Percentiles rank a stretch among this genome's conserved stretches.
Conservation (phyloP, 2,888 invertebrate genomes). For the Cosmorhoe ocellata region DNA sequence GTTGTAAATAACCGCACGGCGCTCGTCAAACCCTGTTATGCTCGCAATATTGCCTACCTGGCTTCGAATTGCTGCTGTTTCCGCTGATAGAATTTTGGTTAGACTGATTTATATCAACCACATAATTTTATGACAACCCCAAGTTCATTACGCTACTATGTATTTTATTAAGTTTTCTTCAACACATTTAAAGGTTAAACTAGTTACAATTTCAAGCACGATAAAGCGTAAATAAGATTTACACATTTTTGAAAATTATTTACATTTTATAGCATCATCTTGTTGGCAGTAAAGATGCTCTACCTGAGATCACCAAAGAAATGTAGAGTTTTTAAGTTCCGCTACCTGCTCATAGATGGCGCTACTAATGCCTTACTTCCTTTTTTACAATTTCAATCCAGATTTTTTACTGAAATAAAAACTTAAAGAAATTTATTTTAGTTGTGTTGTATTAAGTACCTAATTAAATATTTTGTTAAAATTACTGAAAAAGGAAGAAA, state of each 20-base stretch:
- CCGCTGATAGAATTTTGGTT: constrained; percentile 11
- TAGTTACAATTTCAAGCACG: no score
- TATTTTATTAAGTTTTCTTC: neutral
- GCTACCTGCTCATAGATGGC: constrained; percentile 74
- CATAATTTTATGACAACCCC: constrained; percentile 6
- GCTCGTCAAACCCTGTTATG: constrained; percentile 24
- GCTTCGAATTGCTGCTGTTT: constrained; percentile 12
- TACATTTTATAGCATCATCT: no score
- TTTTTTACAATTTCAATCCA: no score
- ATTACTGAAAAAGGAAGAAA: no score
- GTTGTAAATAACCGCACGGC: constrained; percentile 55
- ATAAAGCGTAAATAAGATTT: no score
- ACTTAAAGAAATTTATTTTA: no score
- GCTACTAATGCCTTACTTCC: constrained; percentile 35
- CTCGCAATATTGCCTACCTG: constrained; percentile 19
- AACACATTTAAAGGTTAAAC: no score
- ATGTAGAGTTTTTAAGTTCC: constrained; percentile 39
- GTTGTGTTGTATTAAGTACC: no score
- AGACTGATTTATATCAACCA: neutral
- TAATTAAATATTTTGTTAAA: no score
- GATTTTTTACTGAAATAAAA: no score
- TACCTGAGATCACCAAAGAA: neutral
- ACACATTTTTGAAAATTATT: no score
- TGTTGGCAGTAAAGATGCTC: no score
- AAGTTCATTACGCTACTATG: neutral